Conservation (phyloP, 1,140 invertebrate genomes). For the Zaprionus camerounensis region DNA sequence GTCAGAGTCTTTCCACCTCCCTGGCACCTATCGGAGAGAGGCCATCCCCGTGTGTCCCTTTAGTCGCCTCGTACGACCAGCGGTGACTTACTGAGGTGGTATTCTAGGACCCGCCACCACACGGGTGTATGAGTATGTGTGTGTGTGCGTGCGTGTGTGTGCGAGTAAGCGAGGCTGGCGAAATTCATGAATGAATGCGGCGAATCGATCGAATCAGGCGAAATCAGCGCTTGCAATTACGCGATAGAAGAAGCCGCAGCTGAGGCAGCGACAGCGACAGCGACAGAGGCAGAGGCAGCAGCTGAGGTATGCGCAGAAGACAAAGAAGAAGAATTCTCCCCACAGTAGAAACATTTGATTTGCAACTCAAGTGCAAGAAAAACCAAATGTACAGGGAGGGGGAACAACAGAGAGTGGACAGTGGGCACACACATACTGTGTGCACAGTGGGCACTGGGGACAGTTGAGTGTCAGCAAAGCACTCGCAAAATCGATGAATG, state of each 20-base stretch:
- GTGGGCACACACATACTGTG: neutral
- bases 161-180: neutral
- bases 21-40: no score
- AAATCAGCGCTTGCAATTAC: neutral
- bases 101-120: no score
- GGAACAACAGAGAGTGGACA: neutral
- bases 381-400: neutral
- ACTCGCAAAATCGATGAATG: conserved; percentile 47
- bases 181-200: conserved; percentile 46
- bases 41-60: no score
- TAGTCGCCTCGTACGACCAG: no score
- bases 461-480: conserved; percentile 21
- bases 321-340: conserved; percentile 9
- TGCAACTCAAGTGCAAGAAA: neutral
- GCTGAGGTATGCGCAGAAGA: neutral
- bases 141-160: neutral
- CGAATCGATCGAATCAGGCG: neutral
- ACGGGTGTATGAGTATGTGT: no score
- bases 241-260: conserved; percentile 1
- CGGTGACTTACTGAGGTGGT: no score
- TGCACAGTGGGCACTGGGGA: neutral
- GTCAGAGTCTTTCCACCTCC: no score
- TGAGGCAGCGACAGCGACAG: neutral
- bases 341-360: neutral
- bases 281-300: neutral